Evolutionary conservation across 2,888 invertebrate genomes (phyloP), one percentile per base, ranked within the genome.

Genomic region (Podotricha telesiphe): DNA sequence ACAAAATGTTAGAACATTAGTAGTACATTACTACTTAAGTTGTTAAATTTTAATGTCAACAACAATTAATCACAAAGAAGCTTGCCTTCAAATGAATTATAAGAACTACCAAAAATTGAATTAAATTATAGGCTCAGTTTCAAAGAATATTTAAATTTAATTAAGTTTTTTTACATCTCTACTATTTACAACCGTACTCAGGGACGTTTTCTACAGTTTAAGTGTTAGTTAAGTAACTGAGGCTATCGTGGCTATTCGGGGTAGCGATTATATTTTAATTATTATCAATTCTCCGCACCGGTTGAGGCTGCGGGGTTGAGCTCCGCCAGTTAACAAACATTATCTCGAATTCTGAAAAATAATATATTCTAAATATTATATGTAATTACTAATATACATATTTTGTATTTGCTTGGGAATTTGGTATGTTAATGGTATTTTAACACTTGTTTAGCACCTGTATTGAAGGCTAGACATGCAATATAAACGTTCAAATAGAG

Each of bases 401-500:
- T 17, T n/a, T 55, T 55, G 34, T 55, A 34, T 34, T n/a, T 55
- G 17, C 17, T 17, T 34, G 55, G 34, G 1, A 17, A 34, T 37
- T 55, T 17, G 28, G 34, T 37, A 55, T 17, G 55, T 34, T 17
- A 55, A 55, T 37, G 34, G 34, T 55, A 11, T 34, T 55, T 55
- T 55, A 55, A 17, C 55, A 55, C 34, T 17, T 37, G 34, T 17
- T 55, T 55, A 55, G 34, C 55, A 55, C 55, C 55, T 55, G 17
- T 55, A 55, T 17, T 34, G 55, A 34, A 55, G 34, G 55, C 34
- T 34, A 37, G 10, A 28, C 11, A n/a, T n/a, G 51, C 11, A 53
- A n/a, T 53, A n/a, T 34, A 53, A 28, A 53, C 53, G 28, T 13
- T 34, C 11, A 5, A 34, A 55, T 37, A 55, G 53, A 53, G 34